Evolutionary conservation across 2,888 invertebrate genomes (phyloP).

Genomic region (Heliconius erato): DNA sequence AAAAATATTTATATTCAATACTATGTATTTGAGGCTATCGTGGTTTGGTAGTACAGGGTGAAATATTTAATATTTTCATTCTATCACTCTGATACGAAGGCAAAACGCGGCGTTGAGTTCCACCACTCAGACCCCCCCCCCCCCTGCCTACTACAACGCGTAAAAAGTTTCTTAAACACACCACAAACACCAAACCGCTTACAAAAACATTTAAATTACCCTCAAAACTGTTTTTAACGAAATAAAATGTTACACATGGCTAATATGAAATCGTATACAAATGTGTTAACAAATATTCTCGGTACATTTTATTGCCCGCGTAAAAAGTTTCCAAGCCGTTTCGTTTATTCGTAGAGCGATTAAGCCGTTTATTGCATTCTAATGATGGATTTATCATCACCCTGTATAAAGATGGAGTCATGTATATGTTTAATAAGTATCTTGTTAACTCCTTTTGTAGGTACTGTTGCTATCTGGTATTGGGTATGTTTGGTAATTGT

Average conservation of each 20-base stretch:
- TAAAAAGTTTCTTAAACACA: not conserved
- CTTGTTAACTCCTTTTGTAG: not conserved
- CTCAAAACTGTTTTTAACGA: not conserved
- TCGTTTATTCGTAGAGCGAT: constrained; percentile 27
- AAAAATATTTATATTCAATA: no score
- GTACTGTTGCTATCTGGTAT: not conserved
- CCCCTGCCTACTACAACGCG: not conserved
- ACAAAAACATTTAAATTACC: constrained; percentile 22
- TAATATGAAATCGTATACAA: constrained; percentile 38
- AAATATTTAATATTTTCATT: no score
- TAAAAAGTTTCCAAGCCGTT: constrained; percentile 35
- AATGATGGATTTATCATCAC: constrained; percentile 41
- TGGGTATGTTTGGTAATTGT: no score
- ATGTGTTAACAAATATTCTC: constrained; percentile 40
- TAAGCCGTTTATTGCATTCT: constrained; percentile 39
- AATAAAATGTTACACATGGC: constrained; percentile 45
- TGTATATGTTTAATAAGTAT: constrained; percentile 7
- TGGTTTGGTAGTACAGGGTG: no score
- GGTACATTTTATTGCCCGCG: constrained; percentile 43
- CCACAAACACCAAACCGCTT: constrained; percentile 3
- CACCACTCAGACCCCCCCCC: no score
- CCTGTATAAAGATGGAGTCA: constrained; percentile 33
- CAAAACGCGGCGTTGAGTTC: no score
- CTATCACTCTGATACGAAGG: no score
- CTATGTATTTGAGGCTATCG: no score